Evolutionary conservation across 2,888 invertebrate species (phyloP).

Genomic region (Sisyra terminalis): DNA sequence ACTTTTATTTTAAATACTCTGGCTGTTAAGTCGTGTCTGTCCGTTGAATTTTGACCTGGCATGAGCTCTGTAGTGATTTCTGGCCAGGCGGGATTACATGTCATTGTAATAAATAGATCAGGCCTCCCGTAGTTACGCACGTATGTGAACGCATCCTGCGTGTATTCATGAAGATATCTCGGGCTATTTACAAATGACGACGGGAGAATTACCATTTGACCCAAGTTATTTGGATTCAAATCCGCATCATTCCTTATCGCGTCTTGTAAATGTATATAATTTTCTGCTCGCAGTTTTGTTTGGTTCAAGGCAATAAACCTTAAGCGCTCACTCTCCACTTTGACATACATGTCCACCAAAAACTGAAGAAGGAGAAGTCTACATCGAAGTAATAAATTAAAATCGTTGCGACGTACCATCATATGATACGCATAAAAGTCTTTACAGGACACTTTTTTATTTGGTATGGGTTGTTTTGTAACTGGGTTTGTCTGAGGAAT

Average conservation of each 20-base stretch:
- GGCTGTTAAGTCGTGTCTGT: constrained; percentile 11
- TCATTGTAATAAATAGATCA: constrained; percentile 16
- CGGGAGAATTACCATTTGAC: constrained; percentile 16
- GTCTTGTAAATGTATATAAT: constrained; percentile 19
- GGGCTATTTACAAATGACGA: constrained; percentile 18
- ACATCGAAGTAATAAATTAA: constrained; percentile 13
- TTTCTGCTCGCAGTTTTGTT: constrained; percentile 15
- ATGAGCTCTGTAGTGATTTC: constrained; percentile 12
- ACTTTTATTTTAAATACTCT: constrained; percentile 11
- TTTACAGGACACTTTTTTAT: constrained; percentile 11
- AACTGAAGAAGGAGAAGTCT: constrained; percentile 16
- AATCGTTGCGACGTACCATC: constrained; percentile 13
- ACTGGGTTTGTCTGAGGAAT: constrained; percentile 14
- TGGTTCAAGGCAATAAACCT: constrained; percentile 19
- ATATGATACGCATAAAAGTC: constrained; percentile 16
- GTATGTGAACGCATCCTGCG: constrained; percentile 17
- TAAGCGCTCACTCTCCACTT: constrained; percentile 19
- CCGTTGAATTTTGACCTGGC: constrained; percentile 7
- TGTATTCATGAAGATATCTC: constrained; percentile 16
- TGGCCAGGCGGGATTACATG: constrained; percentile 13
- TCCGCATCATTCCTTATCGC: constrained; percentile 15
- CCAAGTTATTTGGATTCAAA: constrained; percentile 13
- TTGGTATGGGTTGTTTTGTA: constrained; percentile 11
- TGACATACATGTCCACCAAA: constrained; percentile 17
- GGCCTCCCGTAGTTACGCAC: constrained; percentile 15